Percentiles rank a stretch among this genome's conserved stretches.
Conservation (phyloP, 2,888 invertebrate species). For the Phengaris alcon region DNA sequence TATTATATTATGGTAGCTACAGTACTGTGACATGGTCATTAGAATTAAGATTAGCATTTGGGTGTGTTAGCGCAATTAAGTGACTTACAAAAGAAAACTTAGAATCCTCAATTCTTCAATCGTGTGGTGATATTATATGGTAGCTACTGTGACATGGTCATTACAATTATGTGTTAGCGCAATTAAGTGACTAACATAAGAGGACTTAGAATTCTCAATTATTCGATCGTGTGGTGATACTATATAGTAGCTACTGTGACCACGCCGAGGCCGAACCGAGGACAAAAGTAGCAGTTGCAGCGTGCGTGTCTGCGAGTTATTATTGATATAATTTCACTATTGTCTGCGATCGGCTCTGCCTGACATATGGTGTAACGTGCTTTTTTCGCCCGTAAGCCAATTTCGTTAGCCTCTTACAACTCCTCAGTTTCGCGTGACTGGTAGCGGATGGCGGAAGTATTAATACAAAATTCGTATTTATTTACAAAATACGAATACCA, state of each 20-base stretch:
- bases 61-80: too few relatives aligned
- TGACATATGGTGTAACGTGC: constrained; percentile 78
- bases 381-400: constrained; percentile 56
- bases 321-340: constrained; percentile 76
- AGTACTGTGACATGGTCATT: too few relatives aligned
- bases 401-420: constrained; percentile 60
- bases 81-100: too few relatives aligned
- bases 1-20: too few relatives aligned
- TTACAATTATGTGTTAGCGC: too few relatives aligned
- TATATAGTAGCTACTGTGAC: background rate
- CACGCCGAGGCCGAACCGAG: constrained; percentile 40
- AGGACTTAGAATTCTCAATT: background rate
- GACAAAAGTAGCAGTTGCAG: constrained; percentile 62
- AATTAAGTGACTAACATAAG: too few relatives aligned
- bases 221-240: background rate
- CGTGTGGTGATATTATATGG: too few relatives aligned
- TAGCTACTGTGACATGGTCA: too few relatives aligned
- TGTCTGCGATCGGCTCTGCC: constrained; percentile 68
- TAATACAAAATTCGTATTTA: constrained; percentile 4
- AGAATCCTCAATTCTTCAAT: too few relatives aligned
- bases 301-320: constrained; percentile 73
- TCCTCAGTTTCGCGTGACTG: constrained; percentile 67
- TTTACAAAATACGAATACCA: too few relatives aligned
- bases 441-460: constrained; percentile 43
- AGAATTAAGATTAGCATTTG: too few relatives aligned